A percentile compares a stretch with the other conserved stretches of the same genome.
Evolutionary conservation across 2,113 vertebrate species (phyloP).

Genomic region (Pogona vitticeps): DNA sequence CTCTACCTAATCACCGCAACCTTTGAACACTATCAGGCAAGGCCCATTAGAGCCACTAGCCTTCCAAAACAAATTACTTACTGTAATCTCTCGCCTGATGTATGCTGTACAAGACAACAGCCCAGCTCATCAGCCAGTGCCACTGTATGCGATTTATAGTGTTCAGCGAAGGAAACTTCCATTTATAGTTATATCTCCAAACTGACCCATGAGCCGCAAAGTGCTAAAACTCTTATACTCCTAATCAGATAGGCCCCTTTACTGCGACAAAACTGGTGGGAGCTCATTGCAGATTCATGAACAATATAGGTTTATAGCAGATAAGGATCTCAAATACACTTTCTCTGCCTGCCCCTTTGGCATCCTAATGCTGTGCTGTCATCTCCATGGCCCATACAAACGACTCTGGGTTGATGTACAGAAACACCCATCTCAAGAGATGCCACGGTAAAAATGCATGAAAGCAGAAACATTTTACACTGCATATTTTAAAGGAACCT

Average conservation of each 20-base stretch:
- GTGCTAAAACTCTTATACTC: slow-evolving; percentile 44
- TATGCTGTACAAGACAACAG: slow-evolving; percentile 65
- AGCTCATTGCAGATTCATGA: neutral
- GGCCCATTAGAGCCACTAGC: slow-evolving; percentile 67
- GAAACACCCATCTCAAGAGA: neutral
- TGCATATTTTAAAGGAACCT: neutral
- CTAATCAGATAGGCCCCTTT: slow-evolving; percentile 26
- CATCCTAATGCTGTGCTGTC: neutral
- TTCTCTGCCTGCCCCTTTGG: neutral
- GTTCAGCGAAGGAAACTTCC: slow-evolving; percentile 74
- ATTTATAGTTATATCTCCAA: slow-evolving; percentile 66
- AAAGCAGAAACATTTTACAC: neutral
- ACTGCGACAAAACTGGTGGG: neutral
- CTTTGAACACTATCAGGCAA: slow-evolving; percentile 73
- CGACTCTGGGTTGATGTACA: neutral
- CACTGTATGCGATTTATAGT: slow-evolving; percentile 75
- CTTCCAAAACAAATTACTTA: slow-evolving; percentile 74
- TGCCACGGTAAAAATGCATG: neutral
- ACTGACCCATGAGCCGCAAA: slow-evolving; percentile 62
- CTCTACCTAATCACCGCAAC: slow-evolving; percentile 70
- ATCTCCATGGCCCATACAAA: neutral
- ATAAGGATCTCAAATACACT: neutral
- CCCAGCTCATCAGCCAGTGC: slow-evolving; percentile 34
- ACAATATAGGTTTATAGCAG: slow-evolving; percentile 15
- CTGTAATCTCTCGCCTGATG: slow-evolving; percentile 63